A percentile compares a stretch with the other conserved stretches of the same genome.
phyloP scores from a whole-genome alignment of 2,113 vertebrate genomes.

The Bos indicus region DNA sequence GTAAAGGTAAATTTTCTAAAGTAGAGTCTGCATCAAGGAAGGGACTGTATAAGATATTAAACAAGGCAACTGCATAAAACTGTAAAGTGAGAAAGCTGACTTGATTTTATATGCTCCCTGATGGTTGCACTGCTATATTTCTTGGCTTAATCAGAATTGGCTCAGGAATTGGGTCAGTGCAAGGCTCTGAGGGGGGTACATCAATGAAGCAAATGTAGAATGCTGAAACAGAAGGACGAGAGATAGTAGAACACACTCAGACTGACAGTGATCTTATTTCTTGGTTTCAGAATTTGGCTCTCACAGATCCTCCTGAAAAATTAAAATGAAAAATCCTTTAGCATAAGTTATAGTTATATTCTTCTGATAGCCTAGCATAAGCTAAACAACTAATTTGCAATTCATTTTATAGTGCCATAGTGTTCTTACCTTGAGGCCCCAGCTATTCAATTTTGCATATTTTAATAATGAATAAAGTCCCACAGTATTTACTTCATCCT shows the following conservation, averaged over 20 bases:
- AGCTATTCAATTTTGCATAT: constrained; percentile 37
- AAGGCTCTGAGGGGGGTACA: neutral
- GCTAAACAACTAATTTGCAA: constrained; percentile 25
- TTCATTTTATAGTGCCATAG: neutral
- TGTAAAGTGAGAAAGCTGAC: neutral
- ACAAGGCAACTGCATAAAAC: neutral
- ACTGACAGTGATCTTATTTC: neutral
- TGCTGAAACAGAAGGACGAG: neutral
- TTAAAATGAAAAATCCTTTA: neutral
- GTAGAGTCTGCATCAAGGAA: neutral
- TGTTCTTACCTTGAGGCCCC: neutral
- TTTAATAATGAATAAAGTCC: constrained; percentile 26
- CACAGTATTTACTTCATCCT: neutral
- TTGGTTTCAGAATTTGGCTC: neutral
- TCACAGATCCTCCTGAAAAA: neutral
- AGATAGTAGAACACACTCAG: neutral
- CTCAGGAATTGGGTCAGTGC: neutral
- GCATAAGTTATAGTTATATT: neutral
- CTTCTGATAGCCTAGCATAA: neutral
- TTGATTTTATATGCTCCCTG: neutral
- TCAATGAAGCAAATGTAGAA: neutral
- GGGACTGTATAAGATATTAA: neutral
- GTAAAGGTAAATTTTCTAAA: neutral
- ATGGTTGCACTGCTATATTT: neutral
- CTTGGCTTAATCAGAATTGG: neutral